Conservation (phyloP, 2,888 invertebrate genomes). For the Drosophila diplacantha region DNA sequence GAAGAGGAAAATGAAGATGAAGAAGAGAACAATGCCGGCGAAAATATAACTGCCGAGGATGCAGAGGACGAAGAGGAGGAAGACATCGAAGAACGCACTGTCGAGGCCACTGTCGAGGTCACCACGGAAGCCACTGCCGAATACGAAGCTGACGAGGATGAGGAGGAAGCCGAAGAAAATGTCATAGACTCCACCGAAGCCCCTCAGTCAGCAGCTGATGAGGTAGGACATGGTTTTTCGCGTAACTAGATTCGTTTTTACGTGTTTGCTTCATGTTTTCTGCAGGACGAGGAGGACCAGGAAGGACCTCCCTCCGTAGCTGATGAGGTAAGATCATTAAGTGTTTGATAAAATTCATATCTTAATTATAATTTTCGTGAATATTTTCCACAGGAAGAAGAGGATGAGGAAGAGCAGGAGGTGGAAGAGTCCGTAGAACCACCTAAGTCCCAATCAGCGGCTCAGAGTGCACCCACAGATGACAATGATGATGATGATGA, state of each 20-base stretch:
- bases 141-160: conserved; percentile 45
- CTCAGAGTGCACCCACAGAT: conserved; percentile 40
- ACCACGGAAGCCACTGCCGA: conserved; percentile 42
- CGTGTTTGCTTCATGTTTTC: not conserved
- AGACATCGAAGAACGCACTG: conserved; percentile 33
- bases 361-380: not conserved
- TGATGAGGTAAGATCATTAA: not conserved
- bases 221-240: not conserved
- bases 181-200: conserved; percentile 57
- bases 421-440: conserved; percentile 67
- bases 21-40: conserved; percentile 61
- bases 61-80: conserved; percentile 64
- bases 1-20: conserved; percentile 59
- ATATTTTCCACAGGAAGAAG: conserved; percentile 36
- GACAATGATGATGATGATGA: conserved; percentile 54
- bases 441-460: conserved; percentile 34
- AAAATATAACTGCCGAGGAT: conserved; percentile 75
- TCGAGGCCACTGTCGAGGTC: conserved; percentile 44
- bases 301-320: conserved; percentile 21
- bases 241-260: not conserved
- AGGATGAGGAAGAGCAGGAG: conserved; percentile 54
- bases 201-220: conserved; percentile 10
- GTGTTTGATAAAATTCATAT: accelerated
- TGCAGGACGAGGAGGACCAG: conserved; percentile 40
- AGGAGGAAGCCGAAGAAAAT: conserved; percentile 50